Evolutionary conservation across 2,113 vertebrate species (phyloP).

Genomic region (Drymodes brunneopygia): DNA sequence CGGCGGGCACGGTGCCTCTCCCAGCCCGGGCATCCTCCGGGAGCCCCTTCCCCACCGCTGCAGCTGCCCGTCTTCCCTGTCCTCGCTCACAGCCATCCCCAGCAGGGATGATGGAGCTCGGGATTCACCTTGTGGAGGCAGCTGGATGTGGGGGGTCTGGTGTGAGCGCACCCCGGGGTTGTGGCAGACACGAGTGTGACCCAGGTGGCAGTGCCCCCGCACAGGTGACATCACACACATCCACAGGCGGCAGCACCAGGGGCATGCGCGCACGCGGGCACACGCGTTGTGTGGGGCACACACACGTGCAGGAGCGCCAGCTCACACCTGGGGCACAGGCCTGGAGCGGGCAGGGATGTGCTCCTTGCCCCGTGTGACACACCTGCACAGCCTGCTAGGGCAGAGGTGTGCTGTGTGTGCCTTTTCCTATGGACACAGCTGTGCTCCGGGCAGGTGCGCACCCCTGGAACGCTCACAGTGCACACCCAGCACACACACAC

Average conservation of each 20-base stretch:
- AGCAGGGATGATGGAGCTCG: rapidly evolving
- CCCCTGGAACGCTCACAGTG: rapidly evolving
- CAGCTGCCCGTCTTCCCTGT: rapidly evolving
- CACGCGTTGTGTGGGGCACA: rapidly evolving
- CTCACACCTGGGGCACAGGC: not conserved
- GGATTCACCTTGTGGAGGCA: rapidly evolving
- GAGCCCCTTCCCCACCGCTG: not conserved
- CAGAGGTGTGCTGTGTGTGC: rapidly evolving
- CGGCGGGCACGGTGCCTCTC: rapidly evolving
- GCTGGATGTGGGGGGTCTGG: rapidly evolving
- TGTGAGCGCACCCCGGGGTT: rapidly evolving
- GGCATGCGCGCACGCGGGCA: not conserved
- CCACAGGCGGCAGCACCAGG: rapidly evolving
- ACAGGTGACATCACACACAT: not conserved
- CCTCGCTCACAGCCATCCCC: rapidly evolving
- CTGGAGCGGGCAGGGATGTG: rapidly evolving
- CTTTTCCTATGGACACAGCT: rapidly evolving
- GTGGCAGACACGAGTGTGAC: not conserved
- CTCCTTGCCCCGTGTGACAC: rapidly evolving
- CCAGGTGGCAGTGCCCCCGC: not conserved
- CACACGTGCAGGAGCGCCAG: not conserved
- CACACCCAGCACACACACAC: not conserved
- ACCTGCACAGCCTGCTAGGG: not conserved
- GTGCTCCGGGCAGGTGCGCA: rapidly evolving
- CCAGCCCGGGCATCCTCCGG: rapidly evolving